Base-by-base conservation (phyloP, 2,888 invertebrate genomes). In the Augochlorella aurata region DNA sequence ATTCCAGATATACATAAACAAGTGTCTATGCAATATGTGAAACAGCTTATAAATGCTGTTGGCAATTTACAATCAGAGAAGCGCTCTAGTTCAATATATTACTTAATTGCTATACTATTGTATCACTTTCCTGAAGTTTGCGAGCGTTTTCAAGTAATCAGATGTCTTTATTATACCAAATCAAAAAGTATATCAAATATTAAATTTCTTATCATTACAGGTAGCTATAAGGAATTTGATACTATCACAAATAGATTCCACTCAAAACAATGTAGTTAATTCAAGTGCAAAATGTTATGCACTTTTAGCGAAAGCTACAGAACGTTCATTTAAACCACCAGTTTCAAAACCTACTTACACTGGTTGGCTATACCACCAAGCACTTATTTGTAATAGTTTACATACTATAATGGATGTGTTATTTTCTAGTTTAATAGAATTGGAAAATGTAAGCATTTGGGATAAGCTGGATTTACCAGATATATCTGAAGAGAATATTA, bases 61-160 rank as follows among this genome's bases (percentile, higher is more conserved):
- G 74, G 72, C 4, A 89, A 89, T 73, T 79, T 90, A 14, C 75
- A 82, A 12, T 9, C 24, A 16, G 72, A 87, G 0, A 87, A 69
- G 50, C 86, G 75, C 47, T 88, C 84, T 75, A 87, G 88, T 1
- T 87, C 89, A 0, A 50, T 89, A 8, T 88, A 91, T 58, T 90
- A 92, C 83, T 82, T 93, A 65, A 70, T 92, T n/a, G 89, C 90
- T 5, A 83, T 88, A n/a, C 78, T 93, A 8, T 72, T 93, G 4
- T 85, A 90, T 85, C 85, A 92, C 70, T 93, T 92, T 80, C 91
- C 92, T 44, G 93, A 93, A 86, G 84, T 91, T 18, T 91, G 91
- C 24, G 91, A 90, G 71, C 90, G 88, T 52, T 89, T 86, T 16
- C 91, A 93, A 86, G 93, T 93, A 90, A 84, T 65, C 9, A 52